Evolutionary conservation across 2,888 invertebrate genomes (phyloP), one percentile per base, ranked within the genome.

Genomic region (Epinotia nisella): DNA sequence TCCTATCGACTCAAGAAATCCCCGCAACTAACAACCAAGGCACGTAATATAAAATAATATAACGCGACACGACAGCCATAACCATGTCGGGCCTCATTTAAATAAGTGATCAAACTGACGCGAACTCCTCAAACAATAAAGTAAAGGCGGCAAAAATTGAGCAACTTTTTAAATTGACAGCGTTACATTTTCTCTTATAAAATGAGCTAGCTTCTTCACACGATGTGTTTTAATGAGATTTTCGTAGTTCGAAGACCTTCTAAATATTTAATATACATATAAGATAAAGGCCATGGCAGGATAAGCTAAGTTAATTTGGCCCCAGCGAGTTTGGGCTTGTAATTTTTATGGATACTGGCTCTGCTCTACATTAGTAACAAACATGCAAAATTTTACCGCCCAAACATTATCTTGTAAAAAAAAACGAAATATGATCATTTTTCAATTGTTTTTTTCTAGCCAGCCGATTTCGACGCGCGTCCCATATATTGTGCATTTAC

Each of bases 1-100:
- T 60, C 29, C 41, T 24, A 65, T 21, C 53, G 11, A 71, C 29
- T 66, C 7, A 21, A 62, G 19, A 64, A 67, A 58, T 19, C 62
- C 45, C 21, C 55, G 68, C 45, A 70, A 76, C 77, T 75, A 76
- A 66, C 55, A 65, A 17, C 58, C 76, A 70, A 80, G 84, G 84
- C 86, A 87, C 87, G 87, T 87, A 84, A 85, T 85, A 78, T 81
- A 70, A 68, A 84, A 72, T 68, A 61, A 56, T 68, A 62, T 67
- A 88, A 84, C 87, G 89, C 90, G 89, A 89, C 89, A 87, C 90
- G 89, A 89, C 89, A 87, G 83, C 84, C 81, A 81, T 89, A 87
- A 90, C 87, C 83, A 84, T 81, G 85, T 88, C 87, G 85, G 78
- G 79, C 80, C 83, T 90, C 85, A 91, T 92, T 91, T 90, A 88